Base-by-base conservation (phyloP, 2,888 invertebrate species). In the Apotomis capreana region DNA sequence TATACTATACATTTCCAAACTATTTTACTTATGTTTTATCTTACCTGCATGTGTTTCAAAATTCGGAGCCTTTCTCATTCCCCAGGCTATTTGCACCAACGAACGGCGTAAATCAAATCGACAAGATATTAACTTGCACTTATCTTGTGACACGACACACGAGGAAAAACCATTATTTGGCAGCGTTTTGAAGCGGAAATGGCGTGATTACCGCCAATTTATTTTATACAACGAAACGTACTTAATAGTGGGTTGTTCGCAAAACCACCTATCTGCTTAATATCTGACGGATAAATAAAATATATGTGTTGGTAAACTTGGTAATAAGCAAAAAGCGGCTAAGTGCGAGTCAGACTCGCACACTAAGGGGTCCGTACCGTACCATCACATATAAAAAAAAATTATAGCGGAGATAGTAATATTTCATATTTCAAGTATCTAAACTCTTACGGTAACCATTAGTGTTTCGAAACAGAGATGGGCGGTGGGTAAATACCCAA, bases 181-280 rank as follows among this genome's bases (percentile, higher is more conserved):
- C 46, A 54, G 26, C 46, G 46, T 57, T 65, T 65, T 55, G 65
- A 51, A 9, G 0, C 44, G 65, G 46, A 65, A 65, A 65, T 65
- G n/a, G 44, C 55, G 46, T 65, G 55, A 65, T 65, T 57, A 57
- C 65, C 44, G 65, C 44, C 65, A 65, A 65, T 65, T 65, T 65
- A 46, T 65, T 57, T 55, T 46, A 64, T 46, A n/a, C 9, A 49
- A 10, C 10, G 49, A 12, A 49, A 49, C 3, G 26, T 26, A 61
- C 15, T 51, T 64, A 63, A 54, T 54, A 26, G 10, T 51, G n/a
- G 55, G n/a, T 26, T 5, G 10, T 63, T 13, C 13, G 37, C 37
- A 36, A 52, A 52, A 15, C n/a, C 10, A 8, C 36, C 10, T 37
- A 51, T 63, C n/a, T 26, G 37, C 37, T 63, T 36, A n/a, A 26